Evolutionary conservation across 2,797 vertebrate species (phyloP).

Genomic region (Natrix natrix): DNA sequence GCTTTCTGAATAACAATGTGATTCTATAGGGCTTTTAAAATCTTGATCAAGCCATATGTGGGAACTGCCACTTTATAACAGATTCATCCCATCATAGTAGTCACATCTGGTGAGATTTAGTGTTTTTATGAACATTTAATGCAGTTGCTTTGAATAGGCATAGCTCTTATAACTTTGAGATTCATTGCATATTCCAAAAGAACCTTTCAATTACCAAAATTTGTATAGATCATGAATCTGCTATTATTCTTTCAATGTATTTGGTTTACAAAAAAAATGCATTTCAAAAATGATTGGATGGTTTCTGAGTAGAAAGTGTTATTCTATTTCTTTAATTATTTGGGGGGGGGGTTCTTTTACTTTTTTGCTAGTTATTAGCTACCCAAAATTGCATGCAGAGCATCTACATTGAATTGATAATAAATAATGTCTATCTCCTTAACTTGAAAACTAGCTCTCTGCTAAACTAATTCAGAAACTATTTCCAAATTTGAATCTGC

Average conservation of each 20-base stretch:
- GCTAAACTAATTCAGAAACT: neutral
- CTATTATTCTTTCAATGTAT: neutral
- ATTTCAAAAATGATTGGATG: neutral
- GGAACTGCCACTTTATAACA: neutral
- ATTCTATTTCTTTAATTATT: neutral
- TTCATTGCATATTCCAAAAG: neutral
- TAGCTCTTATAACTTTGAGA: neutral
- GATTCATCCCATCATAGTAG: neutral
- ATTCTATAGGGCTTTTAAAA: neutral
- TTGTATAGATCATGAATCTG: neutral
- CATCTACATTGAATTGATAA: neutral
- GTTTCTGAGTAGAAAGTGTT: neutral
- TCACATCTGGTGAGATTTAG: neutral
- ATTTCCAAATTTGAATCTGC: slow-evolving; percentile 3
- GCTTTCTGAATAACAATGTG: neutral
- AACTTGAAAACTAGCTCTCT: neutral
- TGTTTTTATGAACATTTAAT: neutral
- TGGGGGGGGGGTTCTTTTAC: neutral
- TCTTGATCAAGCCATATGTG: neutral
- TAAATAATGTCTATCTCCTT: neutral
- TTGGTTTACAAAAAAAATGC: neutral
- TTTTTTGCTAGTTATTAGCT: neutral
- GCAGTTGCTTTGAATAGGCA: neutral
- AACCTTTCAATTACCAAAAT: neutral
- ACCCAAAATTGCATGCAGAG: neutral